These are phyloP conservation scores for Tenualosa thibaudeaui DNA, from an alignment of 2,797 vertebrate species.

Conservation along the genomic window DNA sequence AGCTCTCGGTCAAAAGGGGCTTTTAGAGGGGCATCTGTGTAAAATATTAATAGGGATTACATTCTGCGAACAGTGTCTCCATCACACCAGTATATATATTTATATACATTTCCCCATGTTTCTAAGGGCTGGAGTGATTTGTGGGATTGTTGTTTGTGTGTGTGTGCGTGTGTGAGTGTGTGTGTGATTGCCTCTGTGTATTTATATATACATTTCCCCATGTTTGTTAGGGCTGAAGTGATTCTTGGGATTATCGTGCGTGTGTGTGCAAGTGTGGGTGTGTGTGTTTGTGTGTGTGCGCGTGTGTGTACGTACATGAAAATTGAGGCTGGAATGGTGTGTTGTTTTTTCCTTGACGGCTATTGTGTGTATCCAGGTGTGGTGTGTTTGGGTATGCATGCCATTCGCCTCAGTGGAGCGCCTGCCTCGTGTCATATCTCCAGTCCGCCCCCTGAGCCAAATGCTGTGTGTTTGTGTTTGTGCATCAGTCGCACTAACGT, in stretches of 20 bases:
- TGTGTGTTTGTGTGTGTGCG: not conserved
- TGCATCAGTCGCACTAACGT: not conserved
- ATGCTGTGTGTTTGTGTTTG: not conserved
- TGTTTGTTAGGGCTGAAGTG: not conserved
- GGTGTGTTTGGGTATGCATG: not conserved
- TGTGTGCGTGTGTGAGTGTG: too few relatives aligned
- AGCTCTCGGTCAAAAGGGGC: not conserved
- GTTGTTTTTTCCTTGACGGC: not conserved
- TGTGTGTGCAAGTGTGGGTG: not conserved
- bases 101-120: not conserved
- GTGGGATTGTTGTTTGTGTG: too few relatives aligned
- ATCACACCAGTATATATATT: too few relatives aligned
- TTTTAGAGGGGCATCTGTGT: not conserved
- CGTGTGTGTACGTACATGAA: not conserved
- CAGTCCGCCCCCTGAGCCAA: not conserved
- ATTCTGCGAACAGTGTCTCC: too few relatives aligned
- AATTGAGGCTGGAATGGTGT: not conserved
- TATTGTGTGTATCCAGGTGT: not conserved
- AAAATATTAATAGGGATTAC: not conserved
- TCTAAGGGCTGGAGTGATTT: too few relatives aligned
- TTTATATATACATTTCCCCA: too few relatives aligned
- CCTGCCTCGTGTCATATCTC: not conserved
- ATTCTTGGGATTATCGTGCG: not conserved
- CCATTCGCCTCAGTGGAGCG: not conserved
- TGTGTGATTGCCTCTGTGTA: too few relatives aligned